These are phyloP conservation scores for Machaerirhynchus nigripectus DNA, from an alignment of 2,113 vertebrate species.

Conservation along the genomic window DNA sequence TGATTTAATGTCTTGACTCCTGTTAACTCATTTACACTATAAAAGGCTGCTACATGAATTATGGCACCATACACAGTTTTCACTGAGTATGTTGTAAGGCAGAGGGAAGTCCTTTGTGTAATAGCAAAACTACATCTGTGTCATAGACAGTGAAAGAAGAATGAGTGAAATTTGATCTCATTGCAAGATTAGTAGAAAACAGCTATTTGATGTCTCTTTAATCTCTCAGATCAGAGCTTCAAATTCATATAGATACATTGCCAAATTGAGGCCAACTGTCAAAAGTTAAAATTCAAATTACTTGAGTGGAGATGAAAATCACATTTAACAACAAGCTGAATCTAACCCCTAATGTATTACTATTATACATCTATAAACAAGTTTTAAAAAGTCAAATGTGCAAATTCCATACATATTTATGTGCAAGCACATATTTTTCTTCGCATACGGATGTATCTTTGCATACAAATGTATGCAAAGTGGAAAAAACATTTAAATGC, in stretches of 20 bases:
- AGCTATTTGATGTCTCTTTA: neutral
- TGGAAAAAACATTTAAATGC: neutral
- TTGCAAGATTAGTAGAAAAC: neutral
- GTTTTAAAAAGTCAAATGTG: neutral
- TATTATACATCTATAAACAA: neutral
- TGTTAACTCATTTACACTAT: neutral
- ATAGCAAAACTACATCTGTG: neutral
- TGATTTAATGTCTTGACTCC: neutral
- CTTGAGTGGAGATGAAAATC: neutral
- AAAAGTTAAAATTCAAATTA: constrained; percentile 6
- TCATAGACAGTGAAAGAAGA: neutral
- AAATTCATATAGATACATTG: neutral
- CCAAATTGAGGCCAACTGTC: constrained; percentile 4
- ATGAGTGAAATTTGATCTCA: neutral
- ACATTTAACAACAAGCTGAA: neutral
- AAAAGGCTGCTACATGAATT: neutral
- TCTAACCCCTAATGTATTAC: neutral
- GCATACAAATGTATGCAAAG: neutral
- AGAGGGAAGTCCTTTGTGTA: neutral
- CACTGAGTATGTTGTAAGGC: neutral
- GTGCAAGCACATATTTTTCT: neutral
- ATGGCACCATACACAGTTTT: neutral
- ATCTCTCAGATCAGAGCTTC: neutral
- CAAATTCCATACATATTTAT: neutral
- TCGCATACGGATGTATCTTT: neutral